phyloP scores from a whole-genome alignment of 2,113 vertebrate species.

The Ranitomeya imitator region DNA sequence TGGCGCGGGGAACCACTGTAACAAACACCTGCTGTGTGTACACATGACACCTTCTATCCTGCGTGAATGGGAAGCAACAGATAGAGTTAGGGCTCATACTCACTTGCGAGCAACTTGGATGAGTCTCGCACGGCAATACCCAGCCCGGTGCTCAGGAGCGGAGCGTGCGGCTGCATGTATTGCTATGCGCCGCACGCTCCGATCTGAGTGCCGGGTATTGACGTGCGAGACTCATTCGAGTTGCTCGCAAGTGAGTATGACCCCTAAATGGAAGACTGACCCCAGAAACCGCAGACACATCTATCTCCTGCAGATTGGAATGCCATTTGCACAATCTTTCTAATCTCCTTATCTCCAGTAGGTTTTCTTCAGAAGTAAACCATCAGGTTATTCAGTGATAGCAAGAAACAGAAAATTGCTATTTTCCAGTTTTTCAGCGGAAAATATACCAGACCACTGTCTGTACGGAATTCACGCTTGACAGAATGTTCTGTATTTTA shows the following conservation, averaged over 20 bases:
- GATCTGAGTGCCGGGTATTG: no score
- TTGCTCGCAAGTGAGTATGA: no score
- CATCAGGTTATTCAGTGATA: neutral
- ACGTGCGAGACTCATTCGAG: no score
- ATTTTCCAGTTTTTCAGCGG: neutral
- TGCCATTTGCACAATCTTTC: neutral
- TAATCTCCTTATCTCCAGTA: neutral
- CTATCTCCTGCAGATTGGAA: neutral
- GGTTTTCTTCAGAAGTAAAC: neutral
- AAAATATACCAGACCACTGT: neutral
- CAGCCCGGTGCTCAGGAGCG: no score
- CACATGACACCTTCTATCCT: neutral
- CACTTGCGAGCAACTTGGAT: no score
- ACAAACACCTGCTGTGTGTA: neutral
- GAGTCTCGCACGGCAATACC: no score
- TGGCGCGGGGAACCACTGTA: neutral
- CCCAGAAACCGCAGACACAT: neutral
- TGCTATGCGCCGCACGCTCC: no score
- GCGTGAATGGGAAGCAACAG: slow-evolving; percentile 1
- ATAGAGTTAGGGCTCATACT: no score
- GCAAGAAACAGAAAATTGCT: neutral
- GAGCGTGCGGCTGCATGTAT: no score
- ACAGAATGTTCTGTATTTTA: neutral
- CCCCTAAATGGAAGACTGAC: neutral
- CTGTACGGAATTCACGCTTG: neutral